phyloP scores from a whole-genome alignment of 1,140 invertebrate species.

The Vollenhovia emeryi region DNA sequence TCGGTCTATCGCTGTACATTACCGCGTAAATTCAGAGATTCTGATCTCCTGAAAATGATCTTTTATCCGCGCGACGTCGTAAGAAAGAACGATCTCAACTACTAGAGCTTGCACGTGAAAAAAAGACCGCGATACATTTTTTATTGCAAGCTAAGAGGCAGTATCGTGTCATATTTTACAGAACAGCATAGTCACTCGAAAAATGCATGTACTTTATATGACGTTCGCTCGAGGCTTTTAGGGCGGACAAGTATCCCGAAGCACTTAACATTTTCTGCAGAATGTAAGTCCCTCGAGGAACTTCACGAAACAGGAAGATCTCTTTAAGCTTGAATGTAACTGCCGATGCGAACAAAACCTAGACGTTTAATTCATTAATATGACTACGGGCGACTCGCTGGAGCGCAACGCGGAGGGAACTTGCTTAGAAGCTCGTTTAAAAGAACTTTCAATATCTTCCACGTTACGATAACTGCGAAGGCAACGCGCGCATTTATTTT shows the following conservation, averaged over 20 bases:
- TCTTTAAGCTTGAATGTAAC: not conserved
- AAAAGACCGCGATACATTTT: not conserved
- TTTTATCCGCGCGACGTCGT: not conserved
- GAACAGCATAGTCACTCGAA: not conserved
- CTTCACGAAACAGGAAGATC: not conserved
- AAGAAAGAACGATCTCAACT: not conserved
- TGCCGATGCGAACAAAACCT: not conserved
- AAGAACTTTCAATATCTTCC: not conserved
- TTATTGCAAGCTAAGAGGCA: not conserved
- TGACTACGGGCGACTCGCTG: not conserved
- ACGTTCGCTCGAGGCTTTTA: not conserved
- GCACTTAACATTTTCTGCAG: not conserved
- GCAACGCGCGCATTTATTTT: not conserved
- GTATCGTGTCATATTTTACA: not conserved
- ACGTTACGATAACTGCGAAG: not conserved
- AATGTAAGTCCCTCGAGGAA: not conserved
- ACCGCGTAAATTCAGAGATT: not conserved
- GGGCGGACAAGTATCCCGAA: not conserved
- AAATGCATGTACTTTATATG: not conserved
- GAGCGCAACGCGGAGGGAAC: not conserved
- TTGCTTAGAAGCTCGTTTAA: no score
- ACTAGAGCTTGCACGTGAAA: not conserved
- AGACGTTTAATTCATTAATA: conserved; percentile 10
- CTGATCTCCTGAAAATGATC: not conserved
- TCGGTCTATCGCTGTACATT: not conserved